Percentiles rank a stretch among this genome's conserved stretches.
Conservation (phyloP, 2,113 vertebrate species). For the Laticauda colubrina region DNA sequence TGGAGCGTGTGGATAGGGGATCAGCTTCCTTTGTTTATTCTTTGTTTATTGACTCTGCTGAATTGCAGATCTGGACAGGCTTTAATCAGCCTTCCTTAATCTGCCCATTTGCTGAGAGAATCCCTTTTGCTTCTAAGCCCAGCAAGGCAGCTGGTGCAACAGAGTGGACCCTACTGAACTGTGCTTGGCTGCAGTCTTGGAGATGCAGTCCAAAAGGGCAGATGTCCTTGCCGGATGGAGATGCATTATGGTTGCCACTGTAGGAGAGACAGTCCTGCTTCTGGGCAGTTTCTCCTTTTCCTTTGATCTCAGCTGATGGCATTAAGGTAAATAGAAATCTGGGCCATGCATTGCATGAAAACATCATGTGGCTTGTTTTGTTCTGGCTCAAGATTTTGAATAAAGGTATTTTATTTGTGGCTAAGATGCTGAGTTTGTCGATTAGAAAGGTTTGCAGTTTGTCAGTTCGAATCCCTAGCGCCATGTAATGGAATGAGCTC, state of each 20-base stretch:
- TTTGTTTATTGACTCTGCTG: neutral
- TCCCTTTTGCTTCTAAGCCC: neutral
- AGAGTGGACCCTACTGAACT: neutral
- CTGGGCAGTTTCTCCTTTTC: neutral
- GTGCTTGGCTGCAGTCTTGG: neutral
- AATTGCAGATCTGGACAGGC: neutral
- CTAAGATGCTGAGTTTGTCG: no score
- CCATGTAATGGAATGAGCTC: no score
- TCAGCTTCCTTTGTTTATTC: neutral
- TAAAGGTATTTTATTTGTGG: neutral
- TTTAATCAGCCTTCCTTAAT: neutral
- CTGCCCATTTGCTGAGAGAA: neutral
- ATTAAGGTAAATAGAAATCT: neutral
- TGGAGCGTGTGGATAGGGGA: neutral
- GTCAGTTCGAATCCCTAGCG: no score
- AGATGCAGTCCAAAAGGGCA: neutral
- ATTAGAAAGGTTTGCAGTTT: no score
- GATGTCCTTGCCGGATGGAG: neutral
- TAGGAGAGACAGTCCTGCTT: neutral
- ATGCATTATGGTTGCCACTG: neutral
- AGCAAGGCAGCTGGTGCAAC: neutral
- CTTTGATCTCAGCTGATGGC: neutral
- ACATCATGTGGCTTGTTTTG: neutral
- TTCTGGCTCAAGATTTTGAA: neutral
- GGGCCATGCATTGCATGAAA: rapidly evolving